Percentiles rank a stretch among this genome's conserved stretches.
Conservation (phyloP, 2,113 vertebrate genomes). For the Peromyscus leucopus region DNA sequence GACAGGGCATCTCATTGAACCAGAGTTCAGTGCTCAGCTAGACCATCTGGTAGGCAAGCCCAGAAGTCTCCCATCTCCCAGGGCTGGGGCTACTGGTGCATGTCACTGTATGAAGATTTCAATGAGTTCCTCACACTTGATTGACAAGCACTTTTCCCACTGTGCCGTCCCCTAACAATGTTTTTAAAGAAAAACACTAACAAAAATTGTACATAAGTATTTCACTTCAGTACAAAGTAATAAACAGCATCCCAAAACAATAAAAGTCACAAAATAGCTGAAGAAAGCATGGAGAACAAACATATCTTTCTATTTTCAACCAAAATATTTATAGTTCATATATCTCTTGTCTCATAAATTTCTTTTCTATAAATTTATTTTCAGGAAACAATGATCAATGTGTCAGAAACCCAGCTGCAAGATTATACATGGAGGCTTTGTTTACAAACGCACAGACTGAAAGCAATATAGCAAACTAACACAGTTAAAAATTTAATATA, state of each 20-base stretch:
- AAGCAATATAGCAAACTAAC: constrained; percentile 21
- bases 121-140: background rate
- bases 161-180: background rate
- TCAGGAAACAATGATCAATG: background rate
- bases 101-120: too few relatives aligned
- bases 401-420: background rate
- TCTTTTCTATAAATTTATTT: background rate
- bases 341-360: background rate
- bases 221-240: constrained; percentile 30
- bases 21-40: background rate
- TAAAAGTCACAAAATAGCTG: background rate
- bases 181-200: constrained; percentile 29
- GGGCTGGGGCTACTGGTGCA: too few relatives aligned
- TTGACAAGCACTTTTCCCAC: too few relatives aligned
- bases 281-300: background rate
- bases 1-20: background rate
- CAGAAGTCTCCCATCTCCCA: too few relatives aligned
- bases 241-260: background rate
- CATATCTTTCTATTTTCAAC: background rate
- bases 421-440: background rate
- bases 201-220: constrained; percentile 10
- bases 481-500: background rate
- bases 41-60: background rate
- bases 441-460: background rate
- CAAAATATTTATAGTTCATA: background rate